Conservation (phyloP, 2,797 vertebrate species). For the Hyperoplus lanceolatus region DNA sequence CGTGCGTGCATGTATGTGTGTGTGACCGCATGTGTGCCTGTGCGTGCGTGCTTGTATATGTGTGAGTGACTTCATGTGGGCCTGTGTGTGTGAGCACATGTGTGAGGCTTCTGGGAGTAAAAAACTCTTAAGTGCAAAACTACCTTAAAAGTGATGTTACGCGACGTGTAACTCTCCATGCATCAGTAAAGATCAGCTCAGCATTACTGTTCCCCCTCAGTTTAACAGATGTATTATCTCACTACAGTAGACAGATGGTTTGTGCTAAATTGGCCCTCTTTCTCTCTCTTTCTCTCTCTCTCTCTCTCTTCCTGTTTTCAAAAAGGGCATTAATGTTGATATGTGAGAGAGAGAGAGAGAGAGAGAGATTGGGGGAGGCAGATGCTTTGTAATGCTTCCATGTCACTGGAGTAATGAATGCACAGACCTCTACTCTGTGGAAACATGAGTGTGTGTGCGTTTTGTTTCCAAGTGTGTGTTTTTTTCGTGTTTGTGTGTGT, state of each 20-base stretch:
- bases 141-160: constrained; percentile 63
- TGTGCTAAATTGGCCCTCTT: constrained; percentile 66
- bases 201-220: constrained; percentile 45
- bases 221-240: constrained; percentile 72
- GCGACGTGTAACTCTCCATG: constrained; percentile 57
- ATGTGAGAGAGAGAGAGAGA: constrained; percentile 53
- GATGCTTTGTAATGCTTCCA: constrained; percentile 84
- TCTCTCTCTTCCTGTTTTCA: constrained; percentile 48
- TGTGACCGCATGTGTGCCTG: not conserved
- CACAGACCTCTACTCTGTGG: constrained; percentile 74
- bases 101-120: constrained; percentile 39
- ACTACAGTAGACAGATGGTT: constrained; percentile 72
- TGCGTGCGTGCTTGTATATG: constrained; percentile 13
- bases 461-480: constrained; percentile 47
- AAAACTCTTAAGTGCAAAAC: constrained; percentile 47
- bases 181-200: constrained; percentile 58
- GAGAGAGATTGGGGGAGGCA: constrained; percentile 47
- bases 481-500: constrained; percentile 28
- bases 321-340: constrained; percentile 70
- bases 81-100: constrained; percentile 9
- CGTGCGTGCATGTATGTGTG: not conserved
- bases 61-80: constrained; percentile 7
- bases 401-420: constrained; percentile 83
- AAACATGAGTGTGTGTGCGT: constrained; percentile 37
- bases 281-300: constrained; percentile 16